Evolutionary conservation across 37 sponge, comb jelly and placozoan genomes (phyloP), one percentile per base, ranked within the genome.

Genomic region (Cliona cf. orientalis): DNA sequence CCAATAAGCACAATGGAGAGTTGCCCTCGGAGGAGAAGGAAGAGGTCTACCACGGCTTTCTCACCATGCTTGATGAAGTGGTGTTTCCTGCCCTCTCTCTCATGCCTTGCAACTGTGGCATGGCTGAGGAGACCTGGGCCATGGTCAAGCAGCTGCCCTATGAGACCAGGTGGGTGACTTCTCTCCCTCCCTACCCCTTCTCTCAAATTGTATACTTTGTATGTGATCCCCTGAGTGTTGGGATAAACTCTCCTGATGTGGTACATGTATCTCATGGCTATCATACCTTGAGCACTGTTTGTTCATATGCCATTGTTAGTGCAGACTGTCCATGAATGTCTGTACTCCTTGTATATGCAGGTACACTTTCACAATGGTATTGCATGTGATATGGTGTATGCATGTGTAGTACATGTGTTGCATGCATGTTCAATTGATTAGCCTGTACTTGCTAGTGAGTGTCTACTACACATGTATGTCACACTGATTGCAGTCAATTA

Each of bases 81-180:
- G 25, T 96, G 32, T 84, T 98, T 0, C 97, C 99, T 11, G 80
- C 95, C 31, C 72, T 98, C 29, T 94, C 97, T n/a, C 82, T 96
- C 66, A 78, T 94, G 40, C 80, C 70, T 42, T 91, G 87, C 75
- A 96, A 96, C 91, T 96, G 93, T 84, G 89, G 97, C 33, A 83
- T 97, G 80, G 90, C 90, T 12, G 97, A 97, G 68, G 97, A 97
- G 69, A 56, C 86, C 60, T 97, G 97, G 97, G 67, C 84, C 39
- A 84, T 97, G 86, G n/a, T 97, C 32, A 94, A 87, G 81, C 74
- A 61, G 5, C 84, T 92, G 33, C 97, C 97, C 0, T 97, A 97
- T 53, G 81, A 89, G 31, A 84, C 81, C 9, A 90, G 97, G 97
- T 96, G 5, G 17, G 66, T 60, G 37, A 3, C 38, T 37, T 49